phyloP scores from a whole-genome alignment of 2,113 vertebrate genomes.

The Petromus typicus region DNA sequence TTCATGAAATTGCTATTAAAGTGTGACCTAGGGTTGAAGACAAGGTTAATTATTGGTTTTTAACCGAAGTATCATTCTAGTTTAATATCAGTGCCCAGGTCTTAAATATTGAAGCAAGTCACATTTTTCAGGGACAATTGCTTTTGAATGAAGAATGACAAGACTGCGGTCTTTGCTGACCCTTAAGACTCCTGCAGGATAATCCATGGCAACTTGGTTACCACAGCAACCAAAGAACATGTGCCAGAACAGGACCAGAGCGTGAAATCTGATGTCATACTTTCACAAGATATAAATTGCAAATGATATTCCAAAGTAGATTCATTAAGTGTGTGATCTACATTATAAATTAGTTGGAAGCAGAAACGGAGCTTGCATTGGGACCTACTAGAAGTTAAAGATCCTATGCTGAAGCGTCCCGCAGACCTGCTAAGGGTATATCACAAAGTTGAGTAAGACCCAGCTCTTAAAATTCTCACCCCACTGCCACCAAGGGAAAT shows the following conservation, averaged over 20 bases:
- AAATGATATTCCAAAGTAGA: constrained; percentile 83
- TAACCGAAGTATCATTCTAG: constrained; percentile 90
- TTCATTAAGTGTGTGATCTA: constrained; percentile 80
- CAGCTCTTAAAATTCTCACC: background rate
- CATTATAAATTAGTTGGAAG: constrained; percentile 68
- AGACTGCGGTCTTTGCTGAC: constrained; percentile 94
- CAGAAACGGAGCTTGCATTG: background rate
- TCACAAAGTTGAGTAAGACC: background rate
- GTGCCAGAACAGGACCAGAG: constrained; percentile 82
- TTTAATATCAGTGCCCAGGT: constrained; percentile 89
- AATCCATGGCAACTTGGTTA: constrained; percentile 90
- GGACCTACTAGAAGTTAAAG: background rate
- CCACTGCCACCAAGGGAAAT: background rate
- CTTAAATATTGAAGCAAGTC: constrained; percentile 91
- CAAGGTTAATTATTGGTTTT: constrained; percentile 92
- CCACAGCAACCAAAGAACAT: constrained; percentile 89
- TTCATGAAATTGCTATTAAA: constrained; percentile 92
- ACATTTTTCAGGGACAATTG: constrained; percentile 93
- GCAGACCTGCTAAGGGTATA: background rate
- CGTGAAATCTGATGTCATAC: constrained; percentile 90
- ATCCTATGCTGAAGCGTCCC: background rate
- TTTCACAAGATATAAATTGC: constrained; percentile 84
- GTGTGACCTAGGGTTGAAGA: constrained; percentile 87
- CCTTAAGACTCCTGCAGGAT: constrained; percentile 87
- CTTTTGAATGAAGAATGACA: constrained; percentile 94